phyloP scores from a whole-genome alignment of 2,113 vertebrate species.

The Chionomys nivalis region DNA sequence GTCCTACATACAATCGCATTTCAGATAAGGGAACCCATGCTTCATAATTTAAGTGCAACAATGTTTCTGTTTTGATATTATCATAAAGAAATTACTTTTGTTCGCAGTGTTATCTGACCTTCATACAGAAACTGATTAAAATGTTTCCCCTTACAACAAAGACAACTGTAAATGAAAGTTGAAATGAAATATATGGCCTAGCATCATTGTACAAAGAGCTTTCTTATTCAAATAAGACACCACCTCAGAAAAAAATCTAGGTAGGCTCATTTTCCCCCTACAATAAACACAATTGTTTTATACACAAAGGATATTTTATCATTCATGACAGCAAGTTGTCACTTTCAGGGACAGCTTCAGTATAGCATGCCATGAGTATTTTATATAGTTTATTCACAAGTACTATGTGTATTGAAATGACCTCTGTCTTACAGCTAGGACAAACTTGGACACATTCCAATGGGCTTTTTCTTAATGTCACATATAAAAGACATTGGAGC shows the following conservation, averaged over 20 bases:
- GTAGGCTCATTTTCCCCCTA: slow-evolving; percentile 63
- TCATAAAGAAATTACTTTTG: slow-evolving; percentile 81
- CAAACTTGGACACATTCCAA: slow-evolving; percentile 33
- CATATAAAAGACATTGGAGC: not conserved
- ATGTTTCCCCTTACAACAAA: slow-evolving; percentile 60
- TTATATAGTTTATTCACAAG: slow-evolving; percentile 63
- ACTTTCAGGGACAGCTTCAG: slow-evolving; percentile 57
- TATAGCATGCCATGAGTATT: slow-evolving; percentile 32
- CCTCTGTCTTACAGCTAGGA: slow-evolving; percentile 44
- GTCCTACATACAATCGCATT: slow-evolving; percentile 57
- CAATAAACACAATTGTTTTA: slow-evolving; percentile 66
- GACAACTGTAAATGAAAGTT: slow-evolving; percentile 75
- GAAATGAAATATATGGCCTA: slow-evolving; percentile 73
- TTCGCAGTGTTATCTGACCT: slow-evolving; percentile 79
- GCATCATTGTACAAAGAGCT: slow-evolving; percentile 12
- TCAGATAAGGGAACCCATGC: slow-evolving; percentile 69
- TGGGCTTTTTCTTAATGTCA: not conserved
- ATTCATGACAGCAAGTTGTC: slow-evolving; percentile 67
- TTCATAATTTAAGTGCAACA: slow-evolving; percentile 74
- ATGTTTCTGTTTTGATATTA: slow-evolving; percentile 77
- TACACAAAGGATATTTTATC: slow-evolving; percentile 67
- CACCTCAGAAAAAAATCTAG: slow-evolving; percentile 47
- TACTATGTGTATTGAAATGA: slow-evolving; percentile 51
- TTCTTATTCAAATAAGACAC: slow-evolving; percentile 38
- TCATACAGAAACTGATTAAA: slow-evolving; percentile 77